A percentile compares a stretch with the other conserved stretches of the same genome.
Evolutionary conservation across 2,888 invertebrate genomes (phyloP).

Genomic region (Macropis europaea): DNA sequence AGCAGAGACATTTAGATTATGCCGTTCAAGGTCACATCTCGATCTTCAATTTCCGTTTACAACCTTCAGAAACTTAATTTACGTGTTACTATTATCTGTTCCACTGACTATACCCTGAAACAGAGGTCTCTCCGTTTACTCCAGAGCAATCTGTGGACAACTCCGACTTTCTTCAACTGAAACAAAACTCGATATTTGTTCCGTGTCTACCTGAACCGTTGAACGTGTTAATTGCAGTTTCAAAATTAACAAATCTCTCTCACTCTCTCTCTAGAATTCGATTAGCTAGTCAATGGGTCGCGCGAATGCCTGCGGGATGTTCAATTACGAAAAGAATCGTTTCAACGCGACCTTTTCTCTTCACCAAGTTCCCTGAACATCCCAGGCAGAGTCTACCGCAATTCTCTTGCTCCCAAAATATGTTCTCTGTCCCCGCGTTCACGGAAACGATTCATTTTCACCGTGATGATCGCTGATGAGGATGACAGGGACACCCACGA

Average conservation of each 20-base stretch:
- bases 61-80: too few species aligned
- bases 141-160: too few species aligned
- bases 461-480: slow-evolving; percentile 3
- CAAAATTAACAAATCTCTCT: slow-evolving; percentile 13
- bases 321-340: slow-evolving; percentile 21
- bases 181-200: too few species aligned
- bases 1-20: too few species aligned
- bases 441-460: background rate
- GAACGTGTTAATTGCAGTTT: slow-evolving; percentile 19
- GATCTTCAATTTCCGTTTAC: too few species aligned
- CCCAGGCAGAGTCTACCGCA: background rate
- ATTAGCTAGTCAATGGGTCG: slow-evolving; percentile 15
- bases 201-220: too few species aligned
- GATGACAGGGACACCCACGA: slow-evolving; percentile 35
- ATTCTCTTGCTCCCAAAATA: background rate
- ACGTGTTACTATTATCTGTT: too few species aligned
- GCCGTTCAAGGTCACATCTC: too few species aligned
- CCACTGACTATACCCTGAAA: too few species aligned
- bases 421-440: background rate
- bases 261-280: slow-evolving; percentile 1
- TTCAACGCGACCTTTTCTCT: background rate
- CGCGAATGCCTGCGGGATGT: slow-evolving; percentile 9
- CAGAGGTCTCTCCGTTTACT: too few species aligned
- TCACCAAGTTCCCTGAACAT: background rate
- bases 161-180: too few species aligned